Evolutionary conservation across 2,888 invertebrate genomes (phyloP).

Genomic region (Eurytoma adleriae): DNA sequence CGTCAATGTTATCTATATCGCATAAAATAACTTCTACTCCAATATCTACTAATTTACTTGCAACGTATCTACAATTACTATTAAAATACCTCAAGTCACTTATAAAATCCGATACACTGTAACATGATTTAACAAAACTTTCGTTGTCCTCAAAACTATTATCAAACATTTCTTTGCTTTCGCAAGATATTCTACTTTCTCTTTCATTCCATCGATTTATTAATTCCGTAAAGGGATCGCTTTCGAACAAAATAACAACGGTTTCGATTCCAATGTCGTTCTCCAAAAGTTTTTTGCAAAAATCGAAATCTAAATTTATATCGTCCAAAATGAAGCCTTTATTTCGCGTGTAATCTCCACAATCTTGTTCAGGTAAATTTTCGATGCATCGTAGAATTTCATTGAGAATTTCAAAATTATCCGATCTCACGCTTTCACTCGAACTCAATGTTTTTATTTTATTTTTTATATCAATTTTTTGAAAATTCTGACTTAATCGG

Average conservation of each 20-base stretch:
- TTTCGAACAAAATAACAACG: conserved; percentile 78
- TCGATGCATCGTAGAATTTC: conserved; percentile 74
- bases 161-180: conserved; percentile 18
- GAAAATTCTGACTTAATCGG: not conserved
- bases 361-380: conserved; percentile 67
- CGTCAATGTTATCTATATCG: conserved; percentile 63
- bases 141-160: conserved; percentile 1
- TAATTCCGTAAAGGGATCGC: conserved; percentile 75
- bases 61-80: conserved; percentile 61
- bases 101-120: conserved; percentile 42
- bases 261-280: conserved; percentile 78
- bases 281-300: conserved; percentile 76
- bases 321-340: conserved; percentile 82
- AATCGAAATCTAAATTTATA: conserved; percentile 77
- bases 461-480: not conserved
- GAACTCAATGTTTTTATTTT: conserved; percentile 40
- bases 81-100: conserved; percentile 51
- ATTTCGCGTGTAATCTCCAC: conserved; percentile 63
- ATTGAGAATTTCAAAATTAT: conserved; percentile 72
- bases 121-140: not conserved
- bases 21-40: conserved; percentile 61
- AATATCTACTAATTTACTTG: conserved; percentile 62
- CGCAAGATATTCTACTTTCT: not conserved
- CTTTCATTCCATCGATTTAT: conserved; percentile 62
- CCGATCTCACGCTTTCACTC: conserved; percentile 60